Evolutionary conservation across 2,888 invertebrate genomes (phyloP).

Genomic region (Eupithecia inturbata): DNA sequence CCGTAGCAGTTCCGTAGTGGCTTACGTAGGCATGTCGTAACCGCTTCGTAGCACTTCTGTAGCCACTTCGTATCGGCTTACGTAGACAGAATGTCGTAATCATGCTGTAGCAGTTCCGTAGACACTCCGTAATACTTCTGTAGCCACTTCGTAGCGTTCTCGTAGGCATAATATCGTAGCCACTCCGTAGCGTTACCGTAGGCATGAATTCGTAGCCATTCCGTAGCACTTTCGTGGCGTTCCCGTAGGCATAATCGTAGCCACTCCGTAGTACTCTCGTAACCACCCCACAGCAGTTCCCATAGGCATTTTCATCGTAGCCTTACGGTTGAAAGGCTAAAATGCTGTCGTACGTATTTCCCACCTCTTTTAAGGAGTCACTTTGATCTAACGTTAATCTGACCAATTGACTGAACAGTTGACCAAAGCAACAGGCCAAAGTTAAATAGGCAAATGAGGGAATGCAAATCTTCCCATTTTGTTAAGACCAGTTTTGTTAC

Average conservation of each 20-base stretch:
- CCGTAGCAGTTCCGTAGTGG: too few species aligned
- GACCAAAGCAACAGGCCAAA: neutral
- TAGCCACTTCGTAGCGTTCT: neutral
- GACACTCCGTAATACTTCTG: neutral
- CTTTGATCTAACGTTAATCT: neutral
- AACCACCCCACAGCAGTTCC: neutral
- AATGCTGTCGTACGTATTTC: too few species aligned
- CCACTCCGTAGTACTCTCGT: neutral
- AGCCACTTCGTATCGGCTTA: neutral
- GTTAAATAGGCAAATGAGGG: slow-evolving; percentile 4
- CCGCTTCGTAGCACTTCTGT: neutral
- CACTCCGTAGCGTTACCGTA: neutral
- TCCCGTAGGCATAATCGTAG: neutral
- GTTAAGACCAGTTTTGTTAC: slow-evolving; percentile 3
- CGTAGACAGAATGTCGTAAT: neutral
- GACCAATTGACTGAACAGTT: neutral
- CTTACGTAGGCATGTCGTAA: neutral
- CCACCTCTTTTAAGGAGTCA: neutral
- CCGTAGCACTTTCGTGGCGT: neutral
- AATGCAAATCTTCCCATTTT: slow-evolving; percentile 19
- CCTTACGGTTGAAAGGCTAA: too few species aligned
- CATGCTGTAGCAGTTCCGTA: neutral
- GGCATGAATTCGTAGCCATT: neutral
- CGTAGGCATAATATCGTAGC: neutral
- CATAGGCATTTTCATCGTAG: neutral